These are phyloP conservation scores for Caradrina clavipalpis DNA, from an alignment of 2,888 invertebrate species.

Conservation along the genomic window DNA sequence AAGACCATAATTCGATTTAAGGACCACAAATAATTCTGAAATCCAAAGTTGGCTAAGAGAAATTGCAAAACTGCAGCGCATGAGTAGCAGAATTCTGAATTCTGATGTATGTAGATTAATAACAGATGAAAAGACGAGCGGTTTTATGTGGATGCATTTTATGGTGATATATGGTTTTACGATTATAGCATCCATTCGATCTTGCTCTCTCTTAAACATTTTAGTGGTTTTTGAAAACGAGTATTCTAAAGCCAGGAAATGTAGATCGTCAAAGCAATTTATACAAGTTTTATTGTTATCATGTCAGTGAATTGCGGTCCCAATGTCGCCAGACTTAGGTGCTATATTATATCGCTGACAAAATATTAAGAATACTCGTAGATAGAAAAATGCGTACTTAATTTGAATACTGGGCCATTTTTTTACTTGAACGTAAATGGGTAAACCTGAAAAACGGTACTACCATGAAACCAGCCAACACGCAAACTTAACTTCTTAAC, in stretches of 20 bases:
- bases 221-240: background rate
- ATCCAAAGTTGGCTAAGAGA: background rate
- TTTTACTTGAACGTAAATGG: too few relatives aligned
- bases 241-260: background rate
- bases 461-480: too few relatives aligned
- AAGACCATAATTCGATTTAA: too few relatives aligned
- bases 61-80: background rate
- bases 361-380: too few relatives aligned
- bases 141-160: background rate
- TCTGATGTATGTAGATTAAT: background rate
- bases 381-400: too few relatives aligned
- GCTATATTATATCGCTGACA: too few relatives aligned
- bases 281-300: background rate
- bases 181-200: background rate
- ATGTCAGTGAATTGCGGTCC: too few relatives aligned
- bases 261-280: background rate
- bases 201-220: background rate
- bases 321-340: too few relatives aligned
- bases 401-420: too few relatives aligned
- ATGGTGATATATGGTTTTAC: background rate
- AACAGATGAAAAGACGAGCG: background rate
- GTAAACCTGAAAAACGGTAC: too few relatives aligned
- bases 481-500: too few relatives aligned
- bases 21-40: background rate
- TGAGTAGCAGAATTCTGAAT: background rate